Percentiles rank a stretch among this genome's conserved stretches.
These are phyloP conservation scores for Drosophila jambulina DNA, from an alignment of 1,140 invertebrate genomes.

Conservation along the genomic window DNA sequence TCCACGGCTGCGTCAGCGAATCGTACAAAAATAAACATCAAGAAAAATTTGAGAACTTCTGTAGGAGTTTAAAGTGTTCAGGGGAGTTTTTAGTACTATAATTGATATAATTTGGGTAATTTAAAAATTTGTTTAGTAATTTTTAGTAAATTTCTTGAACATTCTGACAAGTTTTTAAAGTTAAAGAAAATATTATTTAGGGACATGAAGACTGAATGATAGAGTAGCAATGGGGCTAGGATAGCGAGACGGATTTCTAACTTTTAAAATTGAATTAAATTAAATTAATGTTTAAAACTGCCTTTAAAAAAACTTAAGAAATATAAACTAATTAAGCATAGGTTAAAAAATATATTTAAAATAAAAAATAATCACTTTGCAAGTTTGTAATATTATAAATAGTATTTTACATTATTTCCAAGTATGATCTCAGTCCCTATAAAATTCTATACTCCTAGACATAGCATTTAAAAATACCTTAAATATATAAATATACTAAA, in stretches of 20 bases:
- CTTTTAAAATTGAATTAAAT: no score
- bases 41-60: constrained; percentile 6
- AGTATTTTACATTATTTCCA: not conserved
- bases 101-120: not conserved
- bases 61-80: not conserved
- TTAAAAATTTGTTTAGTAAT: no score
- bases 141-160: not conserved
- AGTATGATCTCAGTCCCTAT: no score
- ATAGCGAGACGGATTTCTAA: not conserved
- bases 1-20: constrained; percentile 38
- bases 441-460: no score
- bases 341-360: not conserved
- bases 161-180: not conserved
- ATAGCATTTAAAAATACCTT: no score
- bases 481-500: no score
- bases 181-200: not conserved
- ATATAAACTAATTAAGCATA: not conserved
- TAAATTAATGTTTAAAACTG: no score
- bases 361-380: not conserved
- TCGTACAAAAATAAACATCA: constrained; percentile 31
- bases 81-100: not conserved
- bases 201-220: no score
- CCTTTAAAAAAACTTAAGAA: not conserved
- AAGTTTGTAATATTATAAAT: not conserved
- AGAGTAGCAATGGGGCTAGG: no score